Evolutionary conservation across 2,888 invertebrate species (phyloP), one percentile per base, ranked within the genome.

Genomic region (Dynastes hyllus): DNA sequence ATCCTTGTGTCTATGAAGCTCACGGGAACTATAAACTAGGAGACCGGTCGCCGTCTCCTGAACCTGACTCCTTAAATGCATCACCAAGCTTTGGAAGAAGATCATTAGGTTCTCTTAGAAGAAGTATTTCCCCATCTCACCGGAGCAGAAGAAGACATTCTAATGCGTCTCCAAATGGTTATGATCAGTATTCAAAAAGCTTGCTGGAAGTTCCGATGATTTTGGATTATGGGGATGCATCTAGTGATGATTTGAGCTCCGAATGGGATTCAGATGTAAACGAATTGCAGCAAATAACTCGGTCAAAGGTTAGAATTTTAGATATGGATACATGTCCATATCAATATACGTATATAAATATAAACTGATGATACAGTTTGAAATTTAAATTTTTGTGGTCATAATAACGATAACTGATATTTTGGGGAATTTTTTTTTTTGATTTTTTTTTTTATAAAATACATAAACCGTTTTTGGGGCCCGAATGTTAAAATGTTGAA

Each of bases 201-300:
- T 88, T 96, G 76, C 88, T 95, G 82, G 93, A 95, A 86, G 95
- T 96, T 82, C 95, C 95, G 0, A 91, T 93, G 90, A 91, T 91
- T 45, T 90, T 93, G 81, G 97, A 97, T 86, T 97, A 95, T 88
- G 96, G 95, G 13, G 96, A 96, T 86, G 95, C 96, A n/a, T 95
- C 95, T 83, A 96, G 95, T 87, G 97, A 97, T 88, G 97, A 97
- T 88, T 92, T 97, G 80, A 96, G 96, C 88, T 96, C 96, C 13
- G 97, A 97, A 86, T 97, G 97, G 96, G 96, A 97, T 87, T 96
- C 95, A 1, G 96, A 96, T 88, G 94, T 93, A 11, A 79, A 77
- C 29, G 79, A 79, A 61, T 58, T 77, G n/a, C 69, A 71, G n/a
- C 79, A 76, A 9, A 65, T 58, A 40, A 76, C 66, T 66, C 69